Conservation (phyloP, 2,797 vertebrate species). For the Lepilemur ruficaudatus region DNA sequence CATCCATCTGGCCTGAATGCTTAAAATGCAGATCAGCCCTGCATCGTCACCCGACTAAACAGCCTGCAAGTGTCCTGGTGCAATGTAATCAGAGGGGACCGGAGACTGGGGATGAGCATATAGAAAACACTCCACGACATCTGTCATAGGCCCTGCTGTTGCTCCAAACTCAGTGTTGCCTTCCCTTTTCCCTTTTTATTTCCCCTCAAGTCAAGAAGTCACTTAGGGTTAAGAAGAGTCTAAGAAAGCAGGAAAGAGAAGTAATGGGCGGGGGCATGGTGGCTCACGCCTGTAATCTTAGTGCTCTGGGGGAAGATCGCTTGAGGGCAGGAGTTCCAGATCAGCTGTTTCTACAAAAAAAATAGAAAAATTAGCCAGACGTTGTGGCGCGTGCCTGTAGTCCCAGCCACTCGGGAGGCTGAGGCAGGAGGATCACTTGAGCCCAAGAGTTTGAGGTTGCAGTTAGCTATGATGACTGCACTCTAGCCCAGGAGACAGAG, state of each 20-base stretch:
- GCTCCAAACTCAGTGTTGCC: neutral
- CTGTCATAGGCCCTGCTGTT: fast-evolving
- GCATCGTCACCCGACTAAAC: neutral
- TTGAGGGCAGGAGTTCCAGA: no score
- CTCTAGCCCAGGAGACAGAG: neutral
- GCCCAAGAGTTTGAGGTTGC: neutral
- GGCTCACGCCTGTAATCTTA: neutral
- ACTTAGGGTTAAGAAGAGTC: no score
- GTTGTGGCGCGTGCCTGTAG: neutral
- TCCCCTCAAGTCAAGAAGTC: neutral
- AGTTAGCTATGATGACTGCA: neutral
- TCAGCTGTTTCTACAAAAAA: no score
- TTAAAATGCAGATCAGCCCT: neutral
- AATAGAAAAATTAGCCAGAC: no score
- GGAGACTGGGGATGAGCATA: neutral
- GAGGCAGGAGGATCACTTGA: neutral
- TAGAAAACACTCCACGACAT: neutral
- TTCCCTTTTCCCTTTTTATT: neutral
- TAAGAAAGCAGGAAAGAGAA: neutral
- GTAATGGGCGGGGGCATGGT: neutral
- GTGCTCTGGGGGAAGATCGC: no score
- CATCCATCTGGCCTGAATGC: no score
- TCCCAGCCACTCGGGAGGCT: neutral
- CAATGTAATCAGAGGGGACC: fast-evolving
- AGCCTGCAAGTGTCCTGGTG: neutral